Percentiles rank a stretch among this genome's conserved stretches.
Conservation (phyloP, 2,888 invertebrate species). For the Orthosia incerta region DNA sequence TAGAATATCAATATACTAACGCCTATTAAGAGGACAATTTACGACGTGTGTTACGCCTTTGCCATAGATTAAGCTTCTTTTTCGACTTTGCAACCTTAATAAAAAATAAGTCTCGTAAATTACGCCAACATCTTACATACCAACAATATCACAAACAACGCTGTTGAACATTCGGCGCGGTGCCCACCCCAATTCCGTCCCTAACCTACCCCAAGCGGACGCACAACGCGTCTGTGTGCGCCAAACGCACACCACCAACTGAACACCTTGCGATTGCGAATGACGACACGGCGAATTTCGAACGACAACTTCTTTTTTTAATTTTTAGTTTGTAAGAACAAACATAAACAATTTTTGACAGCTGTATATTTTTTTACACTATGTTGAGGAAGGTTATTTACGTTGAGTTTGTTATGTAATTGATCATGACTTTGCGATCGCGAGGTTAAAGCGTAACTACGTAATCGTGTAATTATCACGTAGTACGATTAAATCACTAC, state of each 20-base stretch:
- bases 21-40: neutral
- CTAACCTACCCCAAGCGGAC: slow-evolving; percentile 87
- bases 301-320: slow-evolving; percentile 59
- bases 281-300: slow-evolving; percentile 59
- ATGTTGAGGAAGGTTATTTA: slow-evolving; percentile 50
- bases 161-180: slow-evolving; percentile 87
- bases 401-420: slow-evolving; percentile 40
- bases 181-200: slow-evolving; percentile 87
- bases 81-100: neutral
- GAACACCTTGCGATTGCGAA: slow-evolving; percentile 71
- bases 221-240: slow-evolving; percentile 68
- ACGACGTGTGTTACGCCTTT: neutral
- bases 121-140: slow-evolving; percentile 57
- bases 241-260: slow-evolving; percentile 53
- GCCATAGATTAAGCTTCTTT: too few relatives aligned
- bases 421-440: slow-evolving; percentile 45
- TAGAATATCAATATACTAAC: neutral
- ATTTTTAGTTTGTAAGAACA: slow-evolving; percentile 25
- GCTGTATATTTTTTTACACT: slow-evolving; percentile 38
- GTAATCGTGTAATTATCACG: slow-evolving; percentile 43
- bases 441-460: slow-evolving; percentile 39
- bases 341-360: slow-evolving; percentile 46
- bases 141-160: slow-evolving; percentile 83
- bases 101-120: slow-evolving; percentile 2
- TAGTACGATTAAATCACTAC: slow-evolving; percentile 18